Evolutionary conservation across 2,888 invertebrate species (phyloP).

Genomic region (Hesperia comma): DNA sequence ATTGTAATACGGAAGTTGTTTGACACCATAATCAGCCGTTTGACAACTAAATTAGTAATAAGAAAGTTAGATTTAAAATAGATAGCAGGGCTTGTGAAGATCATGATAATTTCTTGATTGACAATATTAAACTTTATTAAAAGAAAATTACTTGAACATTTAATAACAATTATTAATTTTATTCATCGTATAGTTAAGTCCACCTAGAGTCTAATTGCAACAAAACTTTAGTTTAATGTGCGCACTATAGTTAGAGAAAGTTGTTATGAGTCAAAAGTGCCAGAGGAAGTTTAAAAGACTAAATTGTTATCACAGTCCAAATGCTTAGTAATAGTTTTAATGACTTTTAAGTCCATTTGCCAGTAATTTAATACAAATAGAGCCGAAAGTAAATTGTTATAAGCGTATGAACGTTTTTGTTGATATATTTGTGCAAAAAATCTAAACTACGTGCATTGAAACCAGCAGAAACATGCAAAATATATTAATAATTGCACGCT

Average conservation of each 20-base stretch:
- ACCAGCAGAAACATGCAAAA: no score
- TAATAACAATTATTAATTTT: neutral
- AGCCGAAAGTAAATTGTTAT: conserved; percentile 35
- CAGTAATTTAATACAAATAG: conserved; percentile 31
- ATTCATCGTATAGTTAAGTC: neutral
- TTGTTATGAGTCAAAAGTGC: conserved; percentile 32
- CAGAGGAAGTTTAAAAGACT: conserved; percentile 42
- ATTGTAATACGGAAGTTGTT: conserved; percentile 22
- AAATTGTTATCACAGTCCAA: conserved; percentile 38
- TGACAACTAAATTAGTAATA: conserved; percentile 29
- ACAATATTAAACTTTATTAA: conserved; percentile 9
- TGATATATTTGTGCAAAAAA: neutral
- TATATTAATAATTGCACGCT: no score
- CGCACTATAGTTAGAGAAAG: neutral
- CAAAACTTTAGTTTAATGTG: conserved; percentile 15
- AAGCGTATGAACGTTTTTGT: conserved; percentile 13
- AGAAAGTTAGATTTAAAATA: conserved; percentile 25
- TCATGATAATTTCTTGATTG: conserved; percentile 3
- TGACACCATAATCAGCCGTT: no score
- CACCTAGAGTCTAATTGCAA: conserved; percentile 1
- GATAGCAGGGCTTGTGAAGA: conserved; percentile 21
- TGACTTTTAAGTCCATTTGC: conserved; percentile 40
- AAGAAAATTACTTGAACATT: conserved; percentile 1
- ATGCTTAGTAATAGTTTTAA: conserved; percentile 43
- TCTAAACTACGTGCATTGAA: neutral